Evolutionary conservation across 1,140 invertebrate genomes (phyloP).

Genomic region (Oryctes rhinoceros): DNA sequence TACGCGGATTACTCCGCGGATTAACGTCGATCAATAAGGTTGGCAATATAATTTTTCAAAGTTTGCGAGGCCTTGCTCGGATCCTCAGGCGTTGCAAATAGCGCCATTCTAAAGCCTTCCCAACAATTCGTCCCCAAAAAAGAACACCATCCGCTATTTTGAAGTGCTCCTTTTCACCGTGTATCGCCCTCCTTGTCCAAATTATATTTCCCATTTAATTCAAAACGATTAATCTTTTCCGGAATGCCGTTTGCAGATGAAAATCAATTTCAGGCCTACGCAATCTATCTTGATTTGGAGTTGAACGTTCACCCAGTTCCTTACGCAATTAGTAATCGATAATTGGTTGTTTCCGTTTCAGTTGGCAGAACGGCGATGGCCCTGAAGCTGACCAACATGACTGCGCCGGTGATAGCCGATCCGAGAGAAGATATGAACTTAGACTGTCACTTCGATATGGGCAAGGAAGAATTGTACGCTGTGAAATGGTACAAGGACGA

Average conservation of each 20-base stretch:
- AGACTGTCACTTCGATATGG: constrained; percentile 67
- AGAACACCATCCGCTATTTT: too few species aligned
- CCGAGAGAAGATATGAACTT: constrained; percentile 64
- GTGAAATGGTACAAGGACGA: constrained; percentile 85
- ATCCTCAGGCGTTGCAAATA: too few species aligned
- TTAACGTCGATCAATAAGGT: too few species aligned
- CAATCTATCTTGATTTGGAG: constrained; percentile 4
- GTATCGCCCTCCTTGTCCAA: neutral
- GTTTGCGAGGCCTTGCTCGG: too few species aligned
- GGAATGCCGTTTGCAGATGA: neutral
- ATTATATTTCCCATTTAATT: constrained; percentile 26
- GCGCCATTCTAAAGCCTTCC: too few species aligned
- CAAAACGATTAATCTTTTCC: constrained; percentile 26
- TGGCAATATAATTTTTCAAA: too few species aligned
- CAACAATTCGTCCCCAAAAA: too few species aligned
- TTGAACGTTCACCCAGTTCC: neutral
- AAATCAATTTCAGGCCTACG: neutral
- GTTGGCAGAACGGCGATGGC: constrained; percentile 3
- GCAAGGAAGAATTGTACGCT: constrained; percentile 74
- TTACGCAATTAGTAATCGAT: constrained; percentile 20
- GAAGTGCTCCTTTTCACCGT: too few species aligned
- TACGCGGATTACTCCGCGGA: too few species aligned
- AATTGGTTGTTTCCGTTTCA: constrained; percentile 24
- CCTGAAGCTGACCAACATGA: constrained; percentile 53
- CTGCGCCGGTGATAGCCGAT: constrained; percentile 64